Base-by-base conservation (phyloP, 2,113 vertebrate species). In the Dicaeum eximium region DNA sequence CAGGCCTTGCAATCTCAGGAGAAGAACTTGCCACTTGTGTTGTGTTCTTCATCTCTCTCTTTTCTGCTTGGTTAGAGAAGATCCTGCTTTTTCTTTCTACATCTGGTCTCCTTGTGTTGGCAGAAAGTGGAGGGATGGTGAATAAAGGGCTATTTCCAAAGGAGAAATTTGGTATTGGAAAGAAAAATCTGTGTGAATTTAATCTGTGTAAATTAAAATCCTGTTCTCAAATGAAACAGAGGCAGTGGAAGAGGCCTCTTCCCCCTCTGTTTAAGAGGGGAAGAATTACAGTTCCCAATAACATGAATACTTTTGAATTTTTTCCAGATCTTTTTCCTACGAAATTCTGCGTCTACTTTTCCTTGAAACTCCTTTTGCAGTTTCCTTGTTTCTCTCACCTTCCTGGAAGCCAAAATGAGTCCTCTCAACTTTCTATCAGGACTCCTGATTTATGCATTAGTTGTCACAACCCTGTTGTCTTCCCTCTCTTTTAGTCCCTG, bases 391-490 rank as follows among this genome's bases (percentile, higher is more conserved):
- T 65, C 13, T 27, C 15, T 77, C 27, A 45, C 15, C 4, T 75
- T 88, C 28, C 7, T 37, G 72, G 48, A 51, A 81, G 40, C 9
- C 16, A 21, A 71, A 54, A 67, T 60, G 3, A n/a, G 22, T 70
- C 6, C 9, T 48, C 4, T 65, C n/a, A 70, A 3, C 11, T 58
- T 9, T 42, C 15, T 78, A 4, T 74, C 31, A 28, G 9, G 51
- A 14, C 2, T 87, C 16, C 31, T 54, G n/a, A 11, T 60, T 60
- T 64, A 54, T 10, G 8, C 35, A 83, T 73, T 47, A 44, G 21
- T 77, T 4, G 0, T 77, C 16, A 24, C 7, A 82, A 14, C 24
- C 5, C 3, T 38, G 47, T 11, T 2, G 2, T 40, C 7, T 19
- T 61, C 15, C 22, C 28, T 33, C 21, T 82, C 56, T 79, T 83